phyloP scores from a whole-genome alignment of 2,113 vertebrate genomes.

The Alectura lathami region DNA sequence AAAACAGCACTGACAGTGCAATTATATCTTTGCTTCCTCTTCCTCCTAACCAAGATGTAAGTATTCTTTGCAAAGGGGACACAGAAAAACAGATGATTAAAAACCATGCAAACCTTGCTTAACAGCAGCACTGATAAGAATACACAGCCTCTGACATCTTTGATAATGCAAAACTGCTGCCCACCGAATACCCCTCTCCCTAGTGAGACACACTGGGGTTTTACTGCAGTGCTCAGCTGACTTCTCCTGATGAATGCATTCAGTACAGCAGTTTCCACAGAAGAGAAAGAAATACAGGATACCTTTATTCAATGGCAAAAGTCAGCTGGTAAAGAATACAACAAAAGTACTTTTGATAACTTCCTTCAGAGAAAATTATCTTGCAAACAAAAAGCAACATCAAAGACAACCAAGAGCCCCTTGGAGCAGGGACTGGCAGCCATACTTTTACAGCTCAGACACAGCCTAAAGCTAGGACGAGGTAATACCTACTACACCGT shows the following conservation, averaged over 20 bases:
- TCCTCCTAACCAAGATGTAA: background rate
- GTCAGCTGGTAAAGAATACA: background rate
- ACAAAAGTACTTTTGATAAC: background rate
- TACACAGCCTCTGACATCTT: background rate
- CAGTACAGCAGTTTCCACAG: background rate
- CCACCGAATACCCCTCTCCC: background rate
- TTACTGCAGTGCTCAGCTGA: background rate
- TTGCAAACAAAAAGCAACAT: background rate
- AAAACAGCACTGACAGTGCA: background rate
- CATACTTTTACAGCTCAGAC: background rate
- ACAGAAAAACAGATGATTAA: background rate
- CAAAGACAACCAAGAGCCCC: constrained; percentile 8
- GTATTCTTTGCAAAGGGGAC: background rate
- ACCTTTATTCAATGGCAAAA: background rate
- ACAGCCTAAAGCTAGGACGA: constrained; percentile 49
- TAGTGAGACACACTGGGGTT: background rate
- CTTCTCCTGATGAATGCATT: background rate
- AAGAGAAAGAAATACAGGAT: background rate
- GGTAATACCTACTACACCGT: constrained; percentile 1
- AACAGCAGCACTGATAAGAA: background rate
- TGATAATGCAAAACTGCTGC: background rate
- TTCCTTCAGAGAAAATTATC: background rate
- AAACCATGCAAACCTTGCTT: background rate
- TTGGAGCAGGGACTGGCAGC: background rate
- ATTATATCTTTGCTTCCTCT: background rate